Conservation (phyloP, 2,113 vertebrate species). For the Anseranas semipalmata region DNA sequence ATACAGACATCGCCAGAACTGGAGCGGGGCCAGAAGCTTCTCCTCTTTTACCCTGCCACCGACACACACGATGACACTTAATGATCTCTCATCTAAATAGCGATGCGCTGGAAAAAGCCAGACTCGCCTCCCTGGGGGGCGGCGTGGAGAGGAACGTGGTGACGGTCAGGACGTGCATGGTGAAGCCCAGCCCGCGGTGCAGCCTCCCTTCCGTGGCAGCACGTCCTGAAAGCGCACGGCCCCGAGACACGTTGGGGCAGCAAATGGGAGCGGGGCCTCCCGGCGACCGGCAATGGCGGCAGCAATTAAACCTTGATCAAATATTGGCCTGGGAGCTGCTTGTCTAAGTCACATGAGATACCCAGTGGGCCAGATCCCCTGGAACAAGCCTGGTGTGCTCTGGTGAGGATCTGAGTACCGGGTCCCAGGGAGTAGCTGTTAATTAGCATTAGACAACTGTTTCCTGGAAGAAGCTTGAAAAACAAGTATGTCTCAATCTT, state of each 20-base stretch:
- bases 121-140: background rate
- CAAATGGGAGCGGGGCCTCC: background rate
- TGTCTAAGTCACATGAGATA: background rate
- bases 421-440: background rate
- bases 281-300: background rate
- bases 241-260: background rate
- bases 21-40: background rate
- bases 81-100: slow-evolving; percentile 14
- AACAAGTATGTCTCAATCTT: slow-evolving; percentile 11
- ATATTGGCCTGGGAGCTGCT: background rate
- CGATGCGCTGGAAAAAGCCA: rapidly evolving
- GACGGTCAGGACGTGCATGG: rapidly evolving
- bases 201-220: background rate
- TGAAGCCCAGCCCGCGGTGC: background rate
- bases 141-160: rapidly evolving
- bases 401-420: background rate
- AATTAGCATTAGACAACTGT: background rate
- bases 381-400: background rate
- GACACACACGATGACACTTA: background rate
- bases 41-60: background rate
- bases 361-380: background rate
- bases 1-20: background rate
- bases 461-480: slow-evolving; percentile 11
- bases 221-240: background rate
- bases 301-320: background rate